Percentiles rank a stretch among this genome's conserved stretches.
Conservation (phyloP, 2,797 vertebrate species). For the Eutrigla gurnardus region DNA sequence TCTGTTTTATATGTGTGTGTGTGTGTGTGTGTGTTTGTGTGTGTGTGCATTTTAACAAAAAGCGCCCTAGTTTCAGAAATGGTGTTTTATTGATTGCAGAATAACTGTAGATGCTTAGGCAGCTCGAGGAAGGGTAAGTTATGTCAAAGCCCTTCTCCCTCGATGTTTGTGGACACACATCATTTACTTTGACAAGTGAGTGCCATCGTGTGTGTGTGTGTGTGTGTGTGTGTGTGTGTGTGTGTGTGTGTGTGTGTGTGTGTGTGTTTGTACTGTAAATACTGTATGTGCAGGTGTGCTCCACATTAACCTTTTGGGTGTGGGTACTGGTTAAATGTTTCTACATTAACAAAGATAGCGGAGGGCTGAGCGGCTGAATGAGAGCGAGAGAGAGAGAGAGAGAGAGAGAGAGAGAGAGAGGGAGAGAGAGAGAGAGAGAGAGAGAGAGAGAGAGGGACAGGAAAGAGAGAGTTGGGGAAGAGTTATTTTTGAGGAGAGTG, state of each 20-base stretch:
- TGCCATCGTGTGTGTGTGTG: constrained; percentile 6
- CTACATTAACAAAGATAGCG: background rate
- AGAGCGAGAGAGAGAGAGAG: constrained; percentile 3
- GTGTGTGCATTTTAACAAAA: background rate
- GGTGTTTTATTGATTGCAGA: background rate
- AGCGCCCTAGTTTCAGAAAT: background rate
- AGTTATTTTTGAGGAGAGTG: constrained; percentile 16
- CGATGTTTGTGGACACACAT: constrained; percentile 39
- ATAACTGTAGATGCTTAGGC: constrained; percentile 3
- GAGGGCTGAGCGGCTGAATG: constrained; percentile 18
- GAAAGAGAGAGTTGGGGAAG: background rate
- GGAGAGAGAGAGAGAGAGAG: background rate
- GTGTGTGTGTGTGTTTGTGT: background rate
- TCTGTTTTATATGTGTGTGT: background rate
- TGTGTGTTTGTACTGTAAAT: constrained; percentile 37
- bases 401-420: constrained; percentile 10
- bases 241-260: constrained; percentile 14
- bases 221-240: constrained; percentile 8
- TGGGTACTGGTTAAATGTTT: constrained; percentile 10
- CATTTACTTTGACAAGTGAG: constrained; percentile 61
- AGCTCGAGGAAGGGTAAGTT: constrained; percentile 1
- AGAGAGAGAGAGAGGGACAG: background rate
- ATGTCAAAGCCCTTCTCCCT: constrained; percentile 30
- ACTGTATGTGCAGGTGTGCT: constrained; percentile 22
- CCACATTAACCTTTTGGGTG: constrained; percentile 29